Base-by-base conservation (phyloP, 2,113 vertebrate species). In the Etheostoma cragini region DNA sequence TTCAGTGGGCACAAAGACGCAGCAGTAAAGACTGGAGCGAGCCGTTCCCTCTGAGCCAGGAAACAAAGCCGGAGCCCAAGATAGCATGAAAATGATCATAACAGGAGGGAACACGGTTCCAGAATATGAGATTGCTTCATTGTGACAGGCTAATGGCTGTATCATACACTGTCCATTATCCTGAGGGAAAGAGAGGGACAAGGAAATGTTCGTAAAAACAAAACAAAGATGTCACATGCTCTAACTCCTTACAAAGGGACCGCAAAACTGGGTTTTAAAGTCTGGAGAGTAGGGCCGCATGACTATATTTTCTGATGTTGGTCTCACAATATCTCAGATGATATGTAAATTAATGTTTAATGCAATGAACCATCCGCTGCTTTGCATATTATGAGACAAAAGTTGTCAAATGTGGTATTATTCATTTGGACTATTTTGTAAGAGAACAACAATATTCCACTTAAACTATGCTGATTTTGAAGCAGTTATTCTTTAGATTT, bases 81-180 rank as follows among this genome's bases (percentile, higher is more conserved):
- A 87, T 86, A 82, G 90, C 83, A 83, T 61, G 81, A 81, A 83
- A 87, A 88, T 84, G 90, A 92, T 93, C 89, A 90, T 77, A 89
- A 87, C 87, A 89, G 84, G 64, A 87, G 83, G 65, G 81, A 80
- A 65, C 73, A 75, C 13, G 50, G 78, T 64, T 85, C 72, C 88
- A 87, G 77, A 42, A 42, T 50, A 33, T 73, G 69, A 81, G 90
- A 91, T 66, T 65, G 84, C 66, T 70, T 78, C 76, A 84, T 84
- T 89, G 89, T 90, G 80, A 86, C 79, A 62, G 73, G 74, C 81
- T 93, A 91, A 91, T 88, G 86, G 81, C 75, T 82, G 45, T 70
- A 84, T 87, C 88, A 82, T 81, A 75, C 76, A 68, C 76, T 76
- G 78, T 72, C 89, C 88, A 88, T 90, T 90, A 87, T 88, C 50